A percentile compares a stretch with the other conserved stretches of the same genome.
These are phyloP conservation scores for Pygocentrus nattereri DNA, from an alignment of 2,797 vertebrate genomes.

Conservation along the genomic window DNA sequence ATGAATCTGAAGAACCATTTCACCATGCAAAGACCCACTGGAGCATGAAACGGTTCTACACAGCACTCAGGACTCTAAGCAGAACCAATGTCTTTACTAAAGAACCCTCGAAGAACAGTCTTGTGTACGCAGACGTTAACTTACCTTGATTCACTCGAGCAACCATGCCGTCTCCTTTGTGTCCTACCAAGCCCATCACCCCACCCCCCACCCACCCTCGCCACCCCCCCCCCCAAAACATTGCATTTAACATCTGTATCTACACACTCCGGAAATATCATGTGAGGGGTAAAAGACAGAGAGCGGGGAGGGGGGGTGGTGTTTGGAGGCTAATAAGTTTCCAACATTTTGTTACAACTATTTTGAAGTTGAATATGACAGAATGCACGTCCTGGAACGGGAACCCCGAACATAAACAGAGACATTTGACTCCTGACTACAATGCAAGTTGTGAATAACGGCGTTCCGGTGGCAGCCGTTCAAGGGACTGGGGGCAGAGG, in stretches of 20 bases:
- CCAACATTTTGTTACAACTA: neutral
- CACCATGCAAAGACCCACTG: no score
- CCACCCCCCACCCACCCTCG: constrained; percentile 17
- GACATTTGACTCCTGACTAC: neutral
- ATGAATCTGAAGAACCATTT: no score
- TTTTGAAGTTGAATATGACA: neutral
- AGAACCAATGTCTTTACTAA: no score
- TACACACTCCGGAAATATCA: constrained; percentile 36
- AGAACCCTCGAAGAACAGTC: no score
- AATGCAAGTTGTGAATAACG: neutral
- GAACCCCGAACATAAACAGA: neutral
- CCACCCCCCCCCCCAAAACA: constrained; percentile 20
- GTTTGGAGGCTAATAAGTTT: neutral
- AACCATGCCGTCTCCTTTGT: constrained; percentile 31
- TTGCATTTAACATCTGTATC: constrained; percentile 38
- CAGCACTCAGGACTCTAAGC: no score
- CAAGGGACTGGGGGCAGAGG: neutral
- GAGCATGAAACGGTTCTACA: no score
- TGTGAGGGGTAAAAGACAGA: neutral
- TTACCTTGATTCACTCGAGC: neutral
- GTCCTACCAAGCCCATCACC: constrained; percentile 37
- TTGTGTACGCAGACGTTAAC: neutral
- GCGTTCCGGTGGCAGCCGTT: neutral
- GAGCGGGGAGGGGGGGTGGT: neutral
- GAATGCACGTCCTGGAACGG: neutral